Base-by-base conservation (phyloP, 2,888 invertebrate genomes). In the Coecobrya sp. region DNA sequence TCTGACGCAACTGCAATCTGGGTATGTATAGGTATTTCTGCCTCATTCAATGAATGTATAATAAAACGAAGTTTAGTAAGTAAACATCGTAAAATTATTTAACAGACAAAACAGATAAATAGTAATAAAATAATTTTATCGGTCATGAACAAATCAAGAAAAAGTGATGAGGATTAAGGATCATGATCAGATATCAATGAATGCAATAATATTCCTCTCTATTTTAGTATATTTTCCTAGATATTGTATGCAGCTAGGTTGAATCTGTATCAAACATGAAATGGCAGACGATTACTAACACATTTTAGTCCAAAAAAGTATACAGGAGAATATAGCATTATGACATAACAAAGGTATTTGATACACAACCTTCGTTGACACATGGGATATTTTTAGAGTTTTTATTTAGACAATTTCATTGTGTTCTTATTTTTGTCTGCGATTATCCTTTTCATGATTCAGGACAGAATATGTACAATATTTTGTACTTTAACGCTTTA, bases 61-160 rank as follows among this genome's bases (percentile, higher is more conserved):
- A 76, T 76, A 76, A 73, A 16, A 45, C 49, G 76, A n/a, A 22
- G 8, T 79, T 16, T 79, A 52, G 49, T 22, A n/a, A 52, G 52
- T 79, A 79, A 79, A 79, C 79, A 79, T 52, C 79, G 30, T 79
- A 79, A 79, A 79, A 52, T 79, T 52, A 27, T 49, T 79, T 11
- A 52, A 79, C 79, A 52, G 22, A 79, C 52, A 79, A 27, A 55
- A 30, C 52, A 79, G 49, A 79, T 55, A 79, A 79, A 79, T 79
- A 16, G 25, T 27, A 79, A 79, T 79, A 79, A 49, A 79, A 79
- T 76, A 79, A 52, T 79, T 79, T 79, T 79, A 79, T 79, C 27
- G 79, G 79, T 79, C 79, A 79, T 79, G 79, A 76, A 45, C 27
- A 52, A 79, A 45, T 76, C 76, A 45, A 52, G 49, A 55, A 79